These are phyloP conservation scores for Chamaetylas fuelleborni DNA, from an alignment of 2,113 vertebrate species.

Conservation along the genomic window DNA sequence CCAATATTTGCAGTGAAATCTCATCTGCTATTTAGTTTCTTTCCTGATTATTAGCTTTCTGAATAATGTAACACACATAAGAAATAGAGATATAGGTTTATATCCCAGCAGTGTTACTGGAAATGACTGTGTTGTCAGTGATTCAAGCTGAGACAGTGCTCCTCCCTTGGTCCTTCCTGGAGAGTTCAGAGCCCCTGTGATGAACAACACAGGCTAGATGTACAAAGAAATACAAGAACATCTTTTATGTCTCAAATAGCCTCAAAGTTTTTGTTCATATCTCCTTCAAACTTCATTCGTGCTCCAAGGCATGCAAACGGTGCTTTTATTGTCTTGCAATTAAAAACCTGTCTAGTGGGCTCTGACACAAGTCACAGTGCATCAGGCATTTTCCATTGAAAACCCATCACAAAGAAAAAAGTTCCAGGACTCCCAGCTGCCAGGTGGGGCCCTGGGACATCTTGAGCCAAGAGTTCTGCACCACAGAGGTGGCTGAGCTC, in stretches of 20 bases:
- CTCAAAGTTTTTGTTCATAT: not conserved
- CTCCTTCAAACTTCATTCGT: not conserved
- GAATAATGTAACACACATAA: not conserved
- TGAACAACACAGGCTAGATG: not conserved
- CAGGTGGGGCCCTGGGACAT: not conserved
- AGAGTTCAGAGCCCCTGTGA: not conserved
- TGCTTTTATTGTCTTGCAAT: not conserved
- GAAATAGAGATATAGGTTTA: not conserved
- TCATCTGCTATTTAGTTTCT: not conserved
- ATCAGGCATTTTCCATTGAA: not conserved
- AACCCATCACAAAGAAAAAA: not conserved
- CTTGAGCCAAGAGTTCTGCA: not conserved
- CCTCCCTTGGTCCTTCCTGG: not conserved
- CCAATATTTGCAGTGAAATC: not conserved
- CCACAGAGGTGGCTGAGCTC: accelerated
- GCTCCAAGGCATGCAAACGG: not conserved
- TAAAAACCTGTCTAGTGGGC: not conserved
- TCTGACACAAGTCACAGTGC: not conserved
- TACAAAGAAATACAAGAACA: not conserved
- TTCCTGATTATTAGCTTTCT: not conserved
- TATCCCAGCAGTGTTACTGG: not conserved
- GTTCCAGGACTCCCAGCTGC: not conserved
- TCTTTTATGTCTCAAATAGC: not conserved
- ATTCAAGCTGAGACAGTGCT: not conserved
- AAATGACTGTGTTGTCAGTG: not conserved